phyloP scores from a whole-genome alignment of 2,888 invertebrate genomes.

The Dryobota labecula region DNA sequence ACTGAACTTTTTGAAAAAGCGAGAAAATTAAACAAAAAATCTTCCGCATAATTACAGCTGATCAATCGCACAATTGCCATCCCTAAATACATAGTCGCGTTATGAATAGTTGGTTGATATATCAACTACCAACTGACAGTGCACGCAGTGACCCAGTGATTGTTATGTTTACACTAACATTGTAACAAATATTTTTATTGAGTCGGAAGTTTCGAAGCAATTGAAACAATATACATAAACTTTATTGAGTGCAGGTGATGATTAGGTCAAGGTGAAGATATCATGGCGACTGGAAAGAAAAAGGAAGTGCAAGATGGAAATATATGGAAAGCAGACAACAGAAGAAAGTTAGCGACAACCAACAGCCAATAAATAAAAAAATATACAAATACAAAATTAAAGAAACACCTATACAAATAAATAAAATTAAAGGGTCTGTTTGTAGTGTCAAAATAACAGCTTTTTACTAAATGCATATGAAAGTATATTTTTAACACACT shows the following conservation, averaged over 20 bases:
- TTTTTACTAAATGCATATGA: too few species aligned
- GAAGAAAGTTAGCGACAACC: background rate
- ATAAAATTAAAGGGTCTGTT: too few species aligned
- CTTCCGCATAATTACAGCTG: background rate
- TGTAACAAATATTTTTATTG: slow-evolving; percentile 27
- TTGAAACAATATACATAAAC: slow-evolving; percentile 28
- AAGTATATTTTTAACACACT: too few species aligned
- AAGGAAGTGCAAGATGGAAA: background rate
- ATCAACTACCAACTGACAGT: slow-evolving; percentile 19
- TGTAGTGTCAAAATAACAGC: too few species aligned
- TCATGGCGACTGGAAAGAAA: background rate
- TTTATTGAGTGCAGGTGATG: background rate
- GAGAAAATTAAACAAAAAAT: background rate
- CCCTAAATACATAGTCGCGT: slow-evolving; percentile 1
- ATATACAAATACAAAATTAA: too few species aligned
- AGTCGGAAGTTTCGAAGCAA: slow-evolving; percentile 32
- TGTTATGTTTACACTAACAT: slow-evolving; percentile 27
- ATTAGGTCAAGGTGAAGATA: slow-evolving; percentile 10
- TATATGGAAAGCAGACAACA: background rate
- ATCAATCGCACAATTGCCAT: slow-evolving; percentile 4
- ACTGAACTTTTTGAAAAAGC: background rate
- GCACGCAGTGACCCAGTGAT: slow-evolving; percentile 40
- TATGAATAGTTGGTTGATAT: slow-evolving; percentile 13
- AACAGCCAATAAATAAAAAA: too few species aligned
- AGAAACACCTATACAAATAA: too few species aligned